These are phyloP conservation scores for Drosophila pallidifrons DNA, from an alignment of 1,140 invertebrate genomes.

Conservation along the genomic window DNA sequence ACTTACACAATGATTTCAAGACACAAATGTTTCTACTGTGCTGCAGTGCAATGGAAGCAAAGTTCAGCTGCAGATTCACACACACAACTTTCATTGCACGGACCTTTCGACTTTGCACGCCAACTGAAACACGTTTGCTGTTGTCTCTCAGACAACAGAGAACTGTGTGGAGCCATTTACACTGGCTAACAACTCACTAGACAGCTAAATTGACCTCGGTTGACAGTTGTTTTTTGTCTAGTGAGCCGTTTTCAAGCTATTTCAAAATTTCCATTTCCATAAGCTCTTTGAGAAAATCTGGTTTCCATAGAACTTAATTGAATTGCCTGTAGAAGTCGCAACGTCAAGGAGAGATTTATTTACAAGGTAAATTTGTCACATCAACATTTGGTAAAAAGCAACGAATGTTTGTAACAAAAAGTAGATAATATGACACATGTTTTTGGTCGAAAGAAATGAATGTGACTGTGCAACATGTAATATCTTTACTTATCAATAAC, in stretches of 20 bases:
- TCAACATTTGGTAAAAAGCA: neutral
- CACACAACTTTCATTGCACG: slow-evolving; percentile 23
- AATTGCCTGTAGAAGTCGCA: neutral
- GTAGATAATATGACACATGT: no score
- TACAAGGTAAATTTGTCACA: neutral
- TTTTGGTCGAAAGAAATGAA: neutral
- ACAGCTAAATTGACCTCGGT: neutral
- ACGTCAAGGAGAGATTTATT: neutral
- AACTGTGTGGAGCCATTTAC: slow-evolving; percentile 4
- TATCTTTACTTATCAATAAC: neutral
- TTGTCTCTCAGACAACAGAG: neutral
- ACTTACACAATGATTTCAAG: slow-evolving; percentile 7
- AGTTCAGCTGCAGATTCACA: slow-evolving; percentile 46
- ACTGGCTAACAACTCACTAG: neutral
- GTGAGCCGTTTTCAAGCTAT: neutral
- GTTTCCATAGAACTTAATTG: neutral
- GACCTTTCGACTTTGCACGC: slow-evolving; percentile 38
- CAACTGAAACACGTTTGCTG: slow-evolving; percentile 22
- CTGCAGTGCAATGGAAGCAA: neutral
- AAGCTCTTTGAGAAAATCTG: slow-evolving; percentile 4
- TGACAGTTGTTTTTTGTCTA: slow-evolving; percentile 7
- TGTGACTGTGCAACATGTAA: neutral
- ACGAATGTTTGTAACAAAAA: no score
- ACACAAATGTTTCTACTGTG: neutral
- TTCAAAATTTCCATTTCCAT: neutral